phyloP scores from a whole-genome alignment of 2,797 vertebrate species.

The Mormyrus hasselquistii region DNA sequence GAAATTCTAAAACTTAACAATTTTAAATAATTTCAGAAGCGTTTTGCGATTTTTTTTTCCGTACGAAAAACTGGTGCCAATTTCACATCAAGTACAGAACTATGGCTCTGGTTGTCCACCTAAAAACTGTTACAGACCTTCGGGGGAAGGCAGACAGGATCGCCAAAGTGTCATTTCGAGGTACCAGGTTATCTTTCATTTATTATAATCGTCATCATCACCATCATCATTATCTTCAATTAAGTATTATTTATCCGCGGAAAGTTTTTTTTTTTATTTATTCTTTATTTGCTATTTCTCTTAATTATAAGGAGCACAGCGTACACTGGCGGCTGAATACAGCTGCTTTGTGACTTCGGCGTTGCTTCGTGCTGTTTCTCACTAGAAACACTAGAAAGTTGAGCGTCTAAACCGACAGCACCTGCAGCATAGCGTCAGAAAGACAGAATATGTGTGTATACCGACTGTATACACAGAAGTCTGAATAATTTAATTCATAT shows the following conservation, averaged over 20 bases:
- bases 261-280: background rate
- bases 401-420: background rate
- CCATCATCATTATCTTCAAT: background rate
- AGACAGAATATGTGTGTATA: background rate
- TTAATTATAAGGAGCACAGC: background rate
- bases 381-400: background rate
- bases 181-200: slow-evolving; percentile 48
- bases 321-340: background rate
- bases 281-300: background rate
- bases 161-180: slow-evolving; percentile 91
- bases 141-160: slow-evolving; percentile 80
- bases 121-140: slow-evolving; percentile 77
- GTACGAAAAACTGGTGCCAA: slow-evolving; percentile 16
- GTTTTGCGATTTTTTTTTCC: slow-evolving; percentile 34
- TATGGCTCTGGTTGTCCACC: slow-evolving; percentile 80
- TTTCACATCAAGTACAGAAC: slow-evolving; percentile 14
- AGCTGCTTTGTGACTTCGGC: background rate
- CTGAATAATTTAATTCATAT: background rate
- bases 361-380: background rate
- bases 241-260: background rate
- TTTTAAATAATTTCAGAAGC: slow-evolving; percentile 24
- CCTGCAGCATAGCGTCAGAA: background rate
- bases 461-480: background rate
- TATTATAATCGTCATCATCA: background rate
- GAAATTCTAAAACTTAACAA: slow-evolving; percentile 26